Conservation (phyloP, 2,113 vertebrate genomes). For the Trematomus loennbergii region DNA sequence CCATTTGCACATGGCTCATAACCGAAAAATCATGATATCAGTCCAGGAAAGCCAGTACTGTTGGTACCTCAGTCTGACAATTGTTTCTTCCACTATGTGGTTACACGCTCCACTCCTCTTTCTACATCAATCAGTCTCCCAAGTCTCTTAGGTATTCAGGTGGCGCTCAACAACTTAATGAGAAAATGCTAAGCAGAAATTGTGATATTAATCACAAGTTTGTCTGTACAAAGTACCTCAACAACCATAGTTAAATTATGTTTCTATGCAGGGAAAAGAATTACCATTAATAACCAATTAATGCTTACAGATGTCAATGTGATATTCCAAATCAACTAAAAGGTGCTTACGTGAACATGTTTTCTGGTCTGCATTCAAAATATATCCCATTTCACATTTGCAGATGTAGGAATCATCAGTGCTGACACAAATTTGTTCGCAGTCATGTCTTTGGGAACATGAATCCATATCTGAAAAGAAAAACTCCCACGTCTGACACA, state of each 20-base stretch:
- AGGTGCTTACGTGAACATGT: constrained; percentile 76
- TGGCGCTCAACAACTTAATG: background rate
- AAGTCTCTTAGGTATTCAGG: background rate
- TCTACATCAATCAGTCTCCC: background rate
- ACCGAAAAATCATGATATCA: constrained; percentile 7
- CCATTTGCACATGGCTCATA: constrained; percentile 62
- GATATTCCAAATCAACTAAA: background rate
- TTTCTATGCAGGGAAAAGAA: background rate
- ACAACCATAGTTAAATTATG: background rate
- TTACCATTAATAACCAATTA: background rate
- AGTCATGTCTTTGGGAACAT: constrained; percentile 78
- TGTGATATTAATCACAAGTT: background rate
- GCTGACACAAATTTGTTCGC: constrained; percentile 83
- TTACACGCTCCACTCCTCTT: background rate
- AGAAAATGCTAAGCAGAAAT: background rate
- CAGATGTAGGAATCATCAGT: constrained; percentile 70
- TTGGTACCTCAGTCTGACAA: background rate
- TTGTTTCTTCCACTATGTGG: background rate
- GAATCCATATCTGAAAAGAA: constrained; percentile 64
- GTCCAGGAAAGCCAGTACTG: constrained; percentile 8
- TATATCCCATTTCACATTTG: constrained; percentile 79
- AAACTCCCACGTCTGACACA: background rate
- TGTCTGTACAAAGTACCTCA: background rate
- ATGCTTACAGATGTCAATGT: background rate
- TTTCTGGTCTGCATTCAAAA: constrained; percentile 81